These are phyloP conservation scores for Anarsia innoxiella DNA, from an alignment of 2,888 invertebrate species.

Conservation along the genomic window DNA sequence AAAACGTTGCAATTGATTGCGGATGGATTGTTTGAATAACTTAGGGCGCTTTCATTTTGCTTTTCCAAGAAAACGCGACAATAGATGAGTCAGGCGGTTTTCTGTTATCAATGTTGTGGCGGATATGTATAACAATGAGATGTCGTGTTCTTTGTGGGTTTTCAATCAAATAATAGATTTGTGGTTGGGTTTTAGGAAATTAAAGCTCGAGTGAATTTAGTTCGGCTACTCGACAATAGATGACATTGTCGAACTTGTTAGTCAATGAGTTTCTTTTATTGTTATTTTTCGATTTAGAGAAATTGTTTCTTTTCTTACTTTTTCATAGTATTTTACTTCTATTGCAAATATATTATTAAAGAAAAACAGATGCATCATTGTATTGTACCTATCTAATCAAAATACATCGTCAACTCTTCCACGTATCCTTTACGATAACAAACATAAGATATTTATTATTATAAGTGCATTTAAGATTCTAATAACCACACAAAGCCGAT, in stretches of 20 bases:
- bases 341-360: no score
- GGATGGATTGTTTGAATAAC: slow-evolving; percentile 60
- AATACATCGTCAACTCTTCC: no score
- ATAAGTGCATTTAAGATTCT: no score
- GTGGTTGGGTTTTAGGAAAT: slow-evolving; percentile 25
- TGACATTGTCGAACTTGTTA: no score
- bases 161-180: slow-evolving; percentile 58
- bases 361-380: no score
- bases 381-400: no score
- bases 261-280: no score
- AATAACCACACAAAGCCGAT: not conserved
- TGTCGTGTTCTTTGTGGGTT: slow-evolving; percentile 39
- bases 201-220: slow-evolving; percentile 16
- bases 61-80: slow-evolving; percentile 69
- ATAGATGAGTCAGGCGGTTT: slow-evolving; percentile 68
- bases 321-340: no score
- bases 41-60: slow-evolving; percentile 59
- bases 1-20: slow-evolving; percentile 54
- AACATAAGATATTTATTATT: no score
- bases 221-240: slow-evolving; percentile 35
- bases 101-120: slow-evolving; percentile 38
- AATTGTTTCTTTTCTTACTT: no score
- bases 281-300: no score
- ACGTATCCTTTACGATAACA: no score
- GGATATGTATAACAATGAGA: slow-evolving; percentile 46